phyloP scores from a whole-genome alignment of 2,113 vertebrate species.

The Acanthisitta chloris region DNA sequence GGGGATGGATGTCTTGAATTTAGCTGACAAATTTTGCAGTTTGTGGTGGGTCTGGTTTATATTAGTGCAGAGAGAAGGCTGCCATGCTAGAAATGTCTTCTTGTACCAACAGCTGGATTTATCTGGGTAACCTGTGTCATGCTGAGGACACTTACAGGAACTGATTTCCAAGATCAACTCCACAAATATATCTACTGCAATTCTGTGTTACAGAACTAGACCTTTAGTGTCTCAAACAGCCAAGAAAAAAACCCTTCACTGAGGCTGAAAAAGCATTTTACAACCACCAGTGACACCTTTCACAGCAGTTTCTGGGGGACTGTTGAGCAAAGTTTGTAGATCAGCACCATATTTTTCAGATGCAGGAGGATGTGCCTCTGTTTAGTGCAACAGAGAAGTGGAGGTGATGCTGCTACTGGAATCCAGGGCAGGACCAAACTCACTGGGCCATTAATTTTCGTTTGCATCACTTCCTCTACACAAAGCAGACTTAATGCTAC shows the following conservation, averaged over 20 bases:
- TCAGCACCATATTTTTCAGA: not conserved
- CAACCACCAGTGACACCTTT: not conserved
- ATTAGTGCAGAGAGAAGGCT: not conserved
- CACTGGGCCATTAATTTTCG: not conserved
- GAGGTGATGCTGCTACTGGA: not conserved
- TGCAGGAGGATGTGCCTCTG: not conserved
- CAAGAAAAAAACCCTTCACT: not conserved
- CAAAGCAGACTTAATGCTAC: not conserved
- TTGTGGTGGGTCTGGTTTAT: not conserved
- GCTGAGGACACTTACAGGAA: not conserved
- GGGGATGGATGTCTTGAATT: not conserved
- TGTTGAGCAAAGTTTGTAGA: not conserved
- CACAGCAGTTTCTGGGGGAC: not conserved
- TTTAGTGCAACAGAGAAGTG: not conserved
- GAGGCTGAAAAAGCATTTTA: not conserved
- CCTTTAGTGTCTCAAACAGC: not conserved
- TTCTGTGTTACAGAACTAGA: not conserved
- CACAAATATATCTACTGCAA: not conserved
- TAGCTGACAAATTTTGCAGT: not conserved
- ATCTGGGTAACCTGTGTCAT: not conserved
- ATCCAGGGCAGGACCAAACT: not conserved
- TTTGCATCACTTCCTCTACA: not conserved
- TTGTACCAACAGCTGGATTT: not conserved
- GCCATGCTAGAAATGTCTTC: not conserved
- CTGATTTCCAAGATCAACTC: not conserved